These are phyloP conservation scores for Urocynchramus pylzowi DNA, from an alignment of 2,113 vertebrate genomes.

Conservation along the genomic window DNA sequence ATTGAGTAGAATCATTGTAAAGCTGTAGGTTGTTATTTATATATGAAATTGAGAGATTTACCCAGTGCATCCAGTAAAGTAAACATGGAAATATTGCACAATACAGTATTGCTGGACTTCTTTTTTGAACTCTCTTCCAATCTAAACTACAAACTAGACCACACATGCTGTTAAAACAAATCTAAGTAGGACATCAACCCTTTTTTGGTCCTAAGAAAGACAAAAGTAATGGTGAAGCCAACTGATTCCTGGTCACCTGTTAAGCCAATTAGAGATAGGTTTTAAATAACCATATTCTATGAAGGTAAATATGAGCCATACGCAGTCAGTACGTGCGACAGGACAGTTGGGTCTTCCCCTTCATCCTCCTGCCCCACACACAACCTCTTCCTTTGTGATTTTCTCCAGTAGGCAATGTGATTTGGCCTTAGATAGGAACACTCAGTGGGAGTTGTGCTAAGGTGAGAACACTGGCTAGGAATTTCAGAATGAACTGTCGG, in stretches of 20 bases:
- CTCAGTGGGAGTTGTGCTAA: not conserved
- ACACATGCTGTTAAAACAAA: conserved; percentile 68
- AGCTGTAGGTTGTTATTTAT: conserved; percentile 50
- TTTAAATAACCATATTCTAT: not conserved
- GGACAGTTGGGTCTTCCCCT: accelerated
- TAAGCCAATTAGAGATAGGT: not conserved
- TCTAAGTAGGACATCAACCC: not conserved
- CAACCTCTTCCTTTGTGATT: not conserved
- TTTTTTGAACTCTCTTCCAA: conserved; percentile 69
- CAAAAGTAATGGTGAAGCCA: not conserved
- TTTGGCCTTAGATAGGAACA: not conserved
- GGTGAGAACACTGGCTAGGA: not conserved
- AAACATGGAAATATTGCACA: conserved; percentile 68
- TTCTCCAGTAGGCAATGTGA: not conserved
- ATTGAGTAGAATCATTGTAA: conserved; percentile 32
- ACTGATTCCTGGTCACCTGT: conserved; percentile 46
- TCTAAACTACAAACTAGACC: conserved; percentile 72
- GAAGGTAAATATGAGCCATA: not conserved
- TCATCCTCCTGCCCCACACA: not conserved
- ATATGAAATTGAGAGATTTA: conserved; percentile 52
- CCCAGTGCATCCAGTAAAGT: not conserved
- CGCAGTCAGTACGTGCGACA: not conserved
- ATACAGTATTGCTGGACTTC: conserved; percentile 49
- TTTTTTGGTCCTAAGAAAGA: not conserved
- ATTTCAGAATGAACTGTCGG: not conserved